Evolutionary conservation across 2,797 vertebrate genomes (phyloP).

Genomic region (Crenuchus spilurus): DNA sequence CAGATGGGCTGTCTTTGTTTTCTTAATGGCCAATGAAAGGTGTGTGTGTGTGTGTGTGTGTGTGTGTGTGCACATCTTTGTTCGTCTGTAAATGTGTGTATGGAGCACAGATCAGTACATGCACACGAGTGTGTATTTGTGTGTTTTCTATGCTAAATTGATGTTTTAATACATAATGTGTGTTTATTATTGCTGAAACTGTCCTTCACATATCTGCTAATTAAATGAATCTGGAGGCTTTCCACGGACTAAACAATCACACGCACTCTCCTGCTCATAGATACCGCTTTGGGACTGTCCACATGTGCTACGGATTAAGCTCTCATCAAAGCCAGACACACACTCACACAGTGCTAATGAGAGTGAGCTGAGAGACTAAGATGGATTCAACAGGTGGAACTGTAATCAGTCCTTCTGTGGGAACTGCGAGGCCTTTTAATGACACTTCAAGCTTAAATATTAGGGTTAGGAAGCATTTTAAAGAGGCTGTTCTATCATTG

Average conservation of each 20-base stretch:
- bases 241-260: constrained; percentile 69
- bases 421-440: constrained; percentile 36
- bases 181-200: constrained; percentile 71
- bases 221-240: constrained; percentile 66
- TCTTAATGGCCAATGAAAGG: constrained; percentile 76
- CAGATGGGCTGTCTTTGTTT: constrained; percentile 87
- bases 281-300: constrained; percentile 67
- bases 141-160: constrained; percentile 49
- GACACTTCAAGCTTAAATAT: constrained; percentile 37
- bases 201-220: constrained; percentile 71
- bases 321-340: constrained; percentile 66
- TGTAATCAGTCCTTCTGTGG: constrained; percentile 43
- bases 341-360: constrained; percentile 45
- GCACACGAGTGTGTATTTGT: constrained; percentile 16
- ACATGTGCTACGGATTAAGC: constrained; percentile 64
- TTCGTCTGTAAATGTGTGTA: constrained; percentile 3
- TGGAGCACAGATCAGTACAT: constrained; percentile 55
- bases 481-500: neutral
- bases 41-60: constrained; percentile 57
- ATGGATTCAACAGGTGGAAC: constrained; percentile 43
- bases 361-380: constrained; percentile 41
- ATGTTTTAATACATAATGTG: constrained; percentile 56
- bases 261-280: constrained; percentile 72
- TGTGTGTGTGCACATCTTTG: neutral
- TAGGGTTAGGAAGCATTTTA: constrained; percentile 18